These are phyloP conservation scores for Lymantria dispar DNA, from an alignment of 2,888 invertebrate species.

Conservation along the genomic window DNA sequence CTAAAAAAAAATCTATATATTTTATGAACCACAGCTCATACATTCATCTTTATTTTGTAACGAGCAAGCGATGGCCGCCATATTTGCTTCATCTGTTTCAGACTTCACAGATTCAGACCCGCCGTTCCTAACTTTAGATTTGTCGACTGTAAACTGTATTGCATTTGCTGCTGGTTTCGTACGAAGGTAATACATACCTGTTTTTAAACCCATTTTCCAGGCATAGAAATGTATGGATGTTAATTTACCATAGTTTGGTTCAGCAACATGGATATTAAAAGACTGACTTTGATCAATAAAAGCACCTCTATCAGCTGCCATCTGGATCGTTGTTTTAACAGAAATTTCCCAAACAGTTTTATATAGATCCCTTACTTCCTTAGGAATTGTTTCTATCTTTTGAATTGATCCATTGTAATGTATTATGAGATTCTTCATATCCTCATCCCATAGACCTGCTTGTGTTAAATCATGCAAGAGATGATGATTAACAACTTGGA, in stretches of 20 bases:
- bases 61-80: slow-evolving; percentile 92
- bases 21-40: slow-evolving; percentile 91
- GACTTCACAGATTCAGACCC: slow-evolving; percentile 46
- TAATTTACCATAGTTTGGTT: slow-evolving; percentile 95
- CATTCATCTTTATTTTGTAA: slow-evolving; percentile 94
- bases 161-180: slow-evolving; percentile 98
- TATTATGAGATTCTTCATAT: slow-evolving; percentile 97
- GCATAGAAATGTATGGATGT: slow-evolving; percentile 99
- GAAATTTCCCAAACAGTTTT: slow-evolving; percentile 99
- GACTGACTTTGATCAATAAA: slow-evolving; percentile 99
- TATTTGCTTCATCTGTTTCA: slow-evolving; percentile 72
- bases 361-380: slow-evolving; percentile 92
- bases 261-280: slow-evolving; percentile 97
- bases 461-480: slow-evolving; percentile 96
- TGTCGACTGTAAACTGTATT: slow-evolving; percentile 99
- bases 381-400: slow-evolving; percentile 92
- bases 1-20: no score
- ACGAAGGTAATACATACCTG: slow-evolving; percentile 99
- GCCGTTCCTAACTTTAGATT: slow-evolving; percentile 71
- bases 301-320: slow-evolving; percentile 99
- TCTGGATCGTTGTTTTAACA: slow-evolving; percentile 94
- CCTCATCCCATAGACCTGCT: slow-evolving; percentile 94
- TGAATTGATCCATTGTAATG: slow-evolving; percentile 96
- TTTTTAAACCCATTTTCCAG: slow-evolving; percentile 98
- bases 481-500: slow-evolving; percentile 98